Evolutionary conservation across 1,140 invertebrate species (phyloP), one percentile per base, ranked within the genome.

Genomic region (Habropoda laboriosa): DNA sequence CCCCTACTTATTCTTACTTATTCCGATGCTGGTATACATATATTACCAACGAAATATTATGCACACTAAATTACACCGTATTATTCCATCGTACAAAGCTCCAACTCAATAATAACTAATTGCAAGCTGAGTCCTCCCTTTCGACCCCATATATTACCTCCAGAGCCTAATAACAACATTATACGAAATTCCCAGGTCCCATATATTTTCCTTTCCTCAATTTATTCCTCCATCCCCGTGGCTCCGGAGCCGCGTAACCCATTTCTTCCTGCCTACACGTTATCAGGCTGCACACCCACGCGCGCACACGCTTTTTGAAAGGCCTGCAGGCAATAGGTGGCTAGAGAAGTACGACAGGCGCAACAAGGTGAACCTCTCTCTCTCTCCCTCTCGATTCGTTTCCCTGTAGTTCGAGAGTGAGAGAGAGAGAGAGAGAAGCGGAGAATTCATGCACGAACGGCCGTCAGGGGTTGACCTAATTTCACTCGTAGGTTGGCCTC

Each of bases 391-490:
- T n/a, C n/a, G n/a, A n/a, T n/a, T n/a, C n/a, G n/a, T n/a, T 85
- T 78, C 53, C 58, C 53, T 27, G 8, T 67, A n/a, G n/a, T n/a
- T n/a, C n/a, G 60, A 18, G 60, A 38, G 38, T 16, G 4, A 6
- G 21, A 51, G 7, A 47, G 21, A 51, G 5, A 47, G 21, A 21
- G 10, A 32, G 0, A 40, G 21, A 6, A 51, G 38, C 10, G 40
- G 35, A 45, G 40, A 49, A 71, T 58, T 38, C 55, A 81, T 60
- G 80, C 63, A 80, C 63, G 79, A 84, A 67, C 70, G 60, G 64
- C 47, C 60, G 81, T 82, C 85, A 86, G 85, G 87, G 85, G 84
- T 84, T 90, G 87, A 87, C 89, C 89, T 58, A 89, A 89, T 89
- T 89, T 67, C 61, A 55, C 74, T 68, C 70, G 73, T 89, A 89